Evolutionary conservation across 2,888 invertebrate species (phyloP).

Genomic region (Brenthis daphne): DNA sequence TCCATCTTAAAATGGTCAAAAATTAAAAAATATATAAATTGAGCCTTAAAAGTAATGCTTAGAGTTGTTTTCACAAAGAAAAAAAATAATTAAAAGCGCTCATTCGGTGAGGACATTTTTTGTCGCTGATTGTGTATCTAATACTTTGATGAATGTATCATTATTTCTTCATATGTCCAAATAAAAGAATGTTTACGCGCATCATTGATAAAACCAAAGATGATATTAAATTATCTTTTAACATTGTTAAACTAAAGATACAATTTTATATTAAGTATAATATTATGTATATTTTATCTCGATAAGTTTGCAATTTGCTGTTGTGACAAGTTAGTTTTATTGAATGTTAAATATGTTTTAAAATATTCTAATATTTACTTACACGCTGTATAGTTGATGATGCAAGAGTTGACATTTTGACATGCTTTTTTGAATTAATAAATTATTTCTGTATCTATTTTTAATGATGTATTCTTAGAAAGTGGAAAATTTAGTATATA

Average conservation of each 20-base stretch:
- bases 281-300: conserved; percentile 28
- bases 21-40: too few relatives aligned
- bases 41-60: too few relatives aligned
- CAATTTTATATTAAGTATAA: conserved; percentile 39
- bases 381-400: conserved; percentile 18
- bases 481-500: background rate
- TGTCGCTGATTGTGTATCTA: too few relatives aligned
- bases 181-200: conserved; percentile 49
- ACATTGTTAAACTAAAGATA: conserved; percentile 41
- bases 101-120: too few relatives aligned
- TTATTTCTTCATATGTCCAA: background rate
- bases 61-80: too few relatives aligned
- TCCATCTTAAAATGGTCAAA: too few relatives aligned
- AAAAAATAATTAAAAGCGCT: too few relatives aligned
- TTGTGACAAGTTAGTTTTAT: conserved; percentile 31
- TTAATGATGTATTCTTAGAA: conserved; percentile 14
- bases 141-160: too few relatives aligned
- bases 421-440: background rate
- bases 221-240: conserved; percentile 67
- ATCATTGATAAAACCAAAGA: conserved; percentile 72
- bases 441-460: background rate
- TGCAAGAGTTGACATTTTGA: background rate
- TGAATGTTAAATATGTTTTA: conserved; percentile 29
- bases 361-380: conserved; percentile 15
- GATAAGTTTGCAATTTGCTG: conserved; percentile 27